These are phyloP conservation scores for Mimas tiliae DNA, from an alignment of 2,888 invertebrate genomes.

Conservation along the genomic window DNA sequence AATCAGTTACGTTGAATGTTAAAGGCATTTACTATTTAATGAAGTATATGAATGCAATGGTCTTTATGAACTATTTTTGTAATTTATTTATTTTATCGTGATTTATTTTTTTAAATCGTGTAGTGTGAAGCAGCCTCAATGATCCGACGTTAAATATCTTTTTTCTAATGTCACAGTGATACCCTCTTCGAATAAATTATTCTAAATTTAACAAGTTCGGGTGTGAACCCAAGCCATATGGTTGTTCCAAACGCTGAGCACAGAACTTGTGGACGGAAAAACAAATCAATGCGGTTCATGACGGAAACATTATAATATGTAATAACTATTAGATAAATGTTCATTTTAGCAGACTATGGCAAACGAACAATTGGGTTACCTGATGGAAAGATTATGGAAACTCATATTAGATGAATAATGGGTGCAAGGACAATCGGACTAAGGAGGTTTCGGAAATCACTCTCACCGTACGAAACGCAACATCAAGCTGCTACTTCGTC, in stretches of 20 bases:
- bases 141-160: background rate
- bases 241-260: slow-evolving; percentile 64
- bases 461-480: too few relatives aligned
- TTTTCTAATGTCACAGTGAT: slow-evolving; percentile 37
- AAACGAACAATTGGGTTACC: too few relatives aligned
- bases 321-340: slow-evolving; percentile 60
- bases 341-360: background rate
- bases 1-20: background rate
- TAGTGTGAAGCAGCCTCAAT: background rate
- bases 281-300: slow-evolving; percentile 80
- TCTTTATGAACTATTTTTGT: too few relatives aligned
- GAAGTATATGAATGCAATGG: background rate
- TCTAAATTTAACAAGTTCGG: slow-evolving; percentile 55
- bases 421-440: too few relatives aligned
- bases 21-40: background rate
- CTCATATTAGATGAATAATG: too few relatives aligned
- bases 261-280: slow-evolving; percentile 69
- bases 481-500: too few relatives aligned
- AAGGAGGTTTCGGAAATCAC: too few relatives aligned
- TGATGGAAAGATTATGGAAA: too few relatives aligned
- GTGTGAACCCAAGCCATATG: slow-evolving; percentile 66
- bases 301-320: slow-evolving; percentile 77
- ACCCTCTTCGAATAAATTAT: slow-evolving; percentile 45
- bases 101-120: background rate
- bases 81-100: background rate